phyloP scores from a whole-genome alignment of 2,797 vertebrate species.

The Odontamblyopus rebecca region DNA sequence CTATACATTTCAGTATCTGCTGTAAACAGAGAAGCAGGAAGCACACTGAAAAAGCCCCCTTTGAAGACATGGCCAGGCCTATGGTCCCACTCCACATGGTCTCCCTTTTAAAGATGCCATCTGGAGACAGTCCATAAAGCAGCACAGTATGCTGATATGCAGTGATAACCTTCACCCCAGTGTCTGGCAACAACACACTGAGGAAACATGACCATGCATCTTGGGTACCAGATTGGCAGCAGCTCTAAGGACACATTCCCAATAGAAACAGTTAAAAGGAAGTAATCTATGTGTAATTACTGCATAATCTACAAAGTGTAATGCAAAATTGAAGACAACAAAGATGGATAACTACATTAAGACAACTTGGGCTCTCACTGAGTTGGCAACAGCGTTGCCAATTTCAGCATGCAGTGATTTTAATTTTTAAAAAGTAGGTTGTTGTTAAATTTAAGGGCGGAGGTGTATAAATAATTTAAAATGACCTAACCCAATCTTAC shows the following conservation, averaged over 20 bases:
- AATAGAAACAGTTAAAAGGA: constrained; percentile 36
- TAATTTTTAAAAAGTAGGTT: neutral
- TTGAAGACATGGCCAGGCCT: constrained; percentile 65
- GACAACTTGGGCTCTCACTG: neutral
- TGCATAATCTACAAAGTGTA: constrained; percentile 26
- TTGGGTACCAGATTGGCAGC: constrained; percentile 43
- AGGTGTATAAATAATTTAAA: neutral
- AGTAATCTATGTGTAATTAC: constrained; percentile 34
- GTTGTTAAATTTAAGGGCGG: neutral
- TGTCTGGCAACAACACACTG: constrained; percentile 40
- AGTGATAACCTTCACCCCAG: constrained; percentile 47
- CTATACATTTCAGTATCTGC: constrained; percentile 34
- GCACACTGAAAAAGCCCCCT: constrained; percentile 56
- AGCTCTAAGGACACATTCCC: constrained; percentile 37
- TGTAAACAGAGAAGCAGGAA: constrained; percentile 48
- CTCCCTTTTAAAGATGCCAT: constrained; percentile 59
- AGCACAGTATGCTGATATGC: constrained; percentile 45
- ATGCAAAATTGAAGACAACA: constrained; percentile 19
- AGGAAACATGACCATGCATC: constrained; percentile 54
- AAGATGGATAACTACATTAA: constrained; percentile 13
- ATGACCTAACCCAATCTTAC: neutral
- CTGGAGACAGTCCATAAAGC: constrained; percentile 61
- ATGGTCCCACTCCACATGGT: constrained; percentile 40
- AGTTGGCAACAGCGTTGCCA: neutral
- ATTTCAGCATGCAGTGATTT: neutral